phyloP scores from a whole-genome alignment of 2,797 vertebrate genomes.

The Sebastes diploproa region DNA sequence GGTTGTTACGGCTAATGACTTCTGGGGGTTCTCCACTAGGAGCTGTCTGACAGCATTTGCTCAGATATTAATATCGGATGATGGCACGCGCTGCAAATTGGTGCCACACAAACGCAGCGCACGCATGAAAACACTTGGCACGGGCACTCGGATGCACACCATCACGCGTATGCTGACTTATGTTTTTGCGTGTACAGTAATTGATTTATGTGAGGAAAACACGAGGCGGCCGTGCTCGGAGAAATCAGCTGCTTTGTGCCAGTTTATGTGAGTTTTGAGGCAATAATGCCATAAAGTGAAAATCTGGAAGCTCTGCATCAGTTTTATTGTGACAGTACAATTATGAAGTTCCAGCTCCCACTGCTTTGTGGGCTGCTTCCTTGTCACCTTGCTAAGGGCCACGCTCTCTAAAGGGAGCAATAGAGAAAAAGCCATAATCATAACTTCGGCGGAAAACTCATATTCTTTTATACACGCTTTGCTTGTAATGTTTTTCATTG shows the following conservation, averaged over 20 bases:
- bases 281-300: slow-evolving; percentile 46
- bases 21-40: slow-evolving; percentile 67
- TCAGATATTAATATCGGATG: slow-evolving; percentile 69
- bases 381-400: slow-evolving; percentile 74
- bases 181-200: slow-evolving; percentile 24
- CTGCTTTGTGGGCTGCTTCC: slow-evolving; percentile 57
- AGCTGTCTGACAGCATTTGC: slow-evolving; percentile 78
- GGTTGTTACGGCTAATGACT: slow-evolving; percentile 79
- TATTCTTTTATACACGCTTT: slow-evolving; percentile 70
- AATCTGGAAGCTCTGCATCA: slow-evolving; percentile 70
- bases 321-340: slow-evolving; percentile 79
- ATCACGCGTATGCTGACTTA: slow-evolving; percentile 14
- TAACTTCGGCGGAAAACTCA: slow-evolving; percentile 74
- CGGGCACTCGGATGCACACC: neutral
- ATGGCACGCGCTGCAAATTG: slow-evolving; percentile 45
- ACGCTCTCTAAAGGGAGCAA: slow-evolving; percentile 66
- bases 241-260: slow-evolving; percentile 37
- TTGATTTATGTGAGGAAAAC: slow-evolving; percentile 41
- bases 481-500: slow-evolving; percentile 70
- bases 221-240: slow-evolving; percentile 2
- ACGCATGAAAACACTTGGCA: slow-evolving; percentile 32
- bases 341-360: slow-evolving; percentile 73
- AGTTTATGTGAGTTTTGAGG: slow-evolving; percentile 48
- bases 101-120: slow-evolving; percentile 28
- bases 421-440: slow-evolving; percentile 73